Evolutionary conservation across 2,888 invertebrate genomes (phyloP), one percentile per base, ranked within the genome.

Genomic region (Pachymerium ferrugineum): DNA sequence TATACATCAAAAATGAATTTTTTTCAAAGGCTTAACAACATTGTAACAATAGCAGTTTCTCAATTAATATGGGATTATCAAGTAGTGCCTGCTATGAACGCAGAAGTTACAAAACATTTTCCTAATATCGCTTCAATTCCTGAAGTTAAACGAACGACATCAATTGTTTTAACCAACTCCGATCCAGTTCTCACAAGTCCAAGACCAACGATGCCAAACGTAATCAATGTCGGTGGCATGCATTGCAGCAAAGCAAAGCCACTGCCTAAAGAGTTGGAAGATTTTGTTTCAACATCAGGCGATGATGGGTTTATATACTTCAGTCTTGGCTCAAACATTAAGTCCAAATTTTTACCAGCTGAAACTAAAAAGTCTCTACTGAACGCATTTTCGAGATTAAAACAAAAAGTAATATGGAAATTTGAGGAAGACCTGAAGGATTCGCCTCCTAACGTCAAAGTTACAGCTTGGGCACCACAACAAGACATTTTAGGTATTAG

Each of bases 151-250:
- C 47, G 68, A 19, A 54, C 67, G 29, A 68, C 29, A 16, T 62
- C 74, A 12, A 28, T 74, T 10, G 38, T 74, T 47, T 30, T 75
- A n/a, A 70, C 69, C 30, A 75, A 75, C 30, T 1, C 68, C 1
- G 74, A 75, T 67, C 54, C 74, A 29, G 35, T 73, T 25, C 1
- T 75, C 5, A 25, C 35, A 14, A 47, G 29, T 16, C 33, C 75
- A 25, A 35, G 71, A 30, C 75, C 74, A 28, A 16, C 30, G 4
- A 75, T 75, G 74, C 74, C 74, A 2, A 16, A 74, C 19, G 10
- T 74, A 0, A 28, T 69, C 3, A 70, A 75, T 12, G 68, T 74
- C 28, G 75, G 75, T 35, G 75, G 74, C 10, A 74, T 75, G 72
- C 75, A 75, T 28, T 75, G 75, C 35, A 19, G 35, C 5, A 8